These are phyloP conservation scores for Agrochola litura DNA, from an alignment of 2,888 invertebrate genomes.

Conservation along the genomic window DNA sequence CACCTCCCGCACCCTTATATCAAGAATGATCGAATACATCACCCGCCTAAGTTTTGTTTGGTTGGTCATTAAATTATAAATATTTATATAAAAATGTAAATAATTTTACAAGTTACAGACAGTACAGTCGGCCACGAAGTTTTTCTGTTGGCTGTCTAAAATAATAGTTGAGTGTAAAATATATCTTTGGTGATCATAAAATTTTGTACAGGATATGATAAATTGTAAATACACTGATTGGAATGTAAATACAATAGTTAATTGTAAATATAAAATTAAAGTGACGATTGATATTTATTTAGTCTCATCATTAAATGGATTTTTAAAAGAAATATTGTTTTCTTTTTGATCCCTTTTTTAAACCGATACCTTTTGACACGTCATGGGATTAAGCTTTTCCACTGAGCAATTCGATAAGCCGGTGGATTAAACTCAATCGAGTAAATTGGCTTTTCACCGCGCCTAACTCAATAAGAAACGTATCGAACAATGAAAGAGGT, in stretches of 20 bases:
- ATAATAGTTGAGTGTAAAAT: slow-evolving; percentile 36
- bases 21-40: slow-evolving; percentile 65
- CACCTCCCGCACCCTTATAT: slow-evolving; percentile 66
- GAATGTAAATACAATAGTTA: slow-evolving; percentile 69
- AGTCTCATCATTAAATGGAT: slow-evolving; percentile 66
- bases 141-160: slow-evolving; percentile 1
- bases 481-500: slow-evolving; percentile 23
- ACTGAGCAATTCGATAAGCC: slow-evolving; percentile 48
- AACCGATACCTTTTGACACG: slow-evolving; percentile 7
- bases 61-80: slow-evolving; percentile 61
- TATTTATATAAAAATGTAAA: slow-evolving; percentile 61
- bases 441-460: slow-evolving; percentile 66
- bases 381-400: slow-evolving; percentile 22
- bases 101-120: slow-evolving; percentile 24
- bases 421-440: slow-evolving; percentile 65
- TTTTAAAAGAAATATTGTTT: slow-evolving; percentile 49
- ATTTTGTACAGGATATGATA: slow-evolving; percentile 52
- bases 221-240: slow-evolving; percentile 68
- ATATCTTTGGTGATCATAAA: slow-evolving; percentile 26
- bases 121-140: slow-evolving; percentile 3
- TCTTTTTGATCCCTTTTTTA: neutral
- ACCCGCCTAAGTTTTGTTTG: slow-evolving; percentile 57
- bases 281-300: slow-evolving; percentile 63
- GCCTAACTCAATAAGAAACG: slow-evolving; percentile 61
- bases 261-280: slow-evolving; percentile 71